phyloP scores from a whole-genome alignment of 2,113 vertebrate genomes.

The Bubalus kerabau region DNA sequence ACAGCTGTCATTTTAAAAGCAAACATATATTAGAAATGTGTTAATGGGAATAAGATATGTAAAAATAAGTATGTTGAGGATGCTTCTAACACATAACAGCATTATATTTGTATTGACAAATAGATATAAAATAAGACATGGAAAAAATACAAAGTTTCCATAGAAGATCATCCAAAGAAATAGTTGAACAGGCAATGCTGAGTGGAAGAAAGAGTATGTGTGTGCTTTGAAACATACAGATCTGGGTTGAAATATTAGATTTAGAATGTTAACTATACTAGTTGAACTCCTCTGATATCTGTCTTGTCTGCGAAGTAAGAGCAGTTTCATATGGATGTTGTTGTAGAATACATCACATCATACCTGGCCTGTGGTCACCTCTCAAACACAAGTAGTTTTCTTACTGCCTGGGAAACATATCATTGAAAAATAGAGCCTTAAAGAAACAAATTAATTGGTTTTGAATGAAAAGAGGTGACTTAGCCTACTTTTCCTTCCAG shows the following conservation, averaged over 20 bases:
- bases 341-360: not conserved
- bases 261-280: not conserved
- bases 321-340: not conserved
- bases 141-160: not conserved
- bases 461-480: conserved; percentile 39
- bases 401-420: not conserved
- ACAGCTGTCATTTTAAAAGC: not conserved
- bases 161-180: not conserved
- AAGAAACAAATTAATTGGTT: conserved; percentile 28
- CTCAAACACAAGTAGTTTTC: not conserved
- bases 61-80: not conserved
- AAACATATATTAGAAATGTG: not conserved
- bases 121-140: not conserved
- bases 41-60: not conserved
- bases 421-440: not conserved
- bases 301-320: not conserved
- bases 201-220: not conserved
- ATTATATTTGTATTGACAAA: not conserved
- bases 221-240: not conserved
- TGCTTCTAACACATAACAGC: not conserved
- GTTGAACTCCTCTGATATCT: not conserved
- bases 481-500: not conserved
- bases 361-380: not conserved
- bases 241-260: not conserved
- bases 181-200: not conserved